These are phyloP conservation scores for Elanus axillaris DNA, from an alignment of 2,113 vertebrate genomes.

Conservation along the genomic window DNA sequence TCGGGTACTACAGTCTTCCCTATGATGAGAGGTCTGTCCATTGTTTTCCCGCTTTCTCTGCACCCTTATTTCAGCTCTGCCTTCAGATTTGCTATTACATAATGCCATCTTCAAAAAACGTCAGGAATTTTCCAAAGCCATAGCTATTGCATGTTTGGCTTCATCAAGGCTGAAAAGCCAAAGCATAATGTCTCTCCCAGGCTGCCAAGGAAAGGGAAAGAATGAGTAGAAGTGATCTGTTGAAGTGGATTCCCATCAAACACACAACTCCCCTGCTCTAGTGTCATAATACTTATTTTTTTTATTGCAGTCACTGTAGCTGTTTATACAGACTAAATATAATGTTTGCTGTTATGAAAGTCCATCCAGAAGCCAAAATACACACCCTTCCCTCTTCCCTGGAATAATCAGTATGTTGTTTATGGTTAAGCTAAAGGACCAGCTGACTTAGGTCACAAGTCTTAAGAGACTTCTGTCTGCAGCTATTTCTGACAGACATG, in stretches of 20 bases:
- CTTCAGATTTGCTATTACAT: background rate
- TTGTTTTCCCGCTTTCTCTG: background rate
- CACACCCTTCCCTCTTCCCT: background rate
- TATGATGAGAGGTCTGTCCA: background rate
- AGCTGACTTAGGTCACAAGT: background rate
- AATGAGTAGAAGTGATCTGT: background rate
- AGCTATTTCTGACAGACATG: background rate
- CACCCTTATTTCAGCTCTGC: background rate
- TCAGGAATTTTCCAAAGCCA: background rate
- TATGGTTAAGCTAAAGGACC: background rate
- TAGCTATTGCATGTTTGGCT: background rate
- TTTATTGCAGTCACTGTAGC: background rate
- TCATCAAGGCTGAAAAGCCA: background rate
- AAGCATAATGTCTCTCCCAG: background rate
- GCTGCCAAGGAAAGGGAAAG: background rate
- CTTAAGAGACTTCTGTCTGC: background rate
- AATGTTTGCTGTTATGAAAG: background rate
- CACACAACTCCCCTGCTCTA: background rate
- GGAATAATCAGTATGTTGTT: background rate
- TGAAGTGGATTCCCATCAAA: background rate
- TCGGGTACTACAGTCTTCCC: background rate
- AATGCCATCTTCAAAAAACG: background rate
- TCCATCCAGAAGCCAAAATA: background rate
- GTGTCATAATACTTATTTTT: background rate
- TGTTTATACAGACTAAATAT: background rate